Conservation (phyloP, 2,113 vertebrate species). For the Pterophyllum scalare region DNA sequence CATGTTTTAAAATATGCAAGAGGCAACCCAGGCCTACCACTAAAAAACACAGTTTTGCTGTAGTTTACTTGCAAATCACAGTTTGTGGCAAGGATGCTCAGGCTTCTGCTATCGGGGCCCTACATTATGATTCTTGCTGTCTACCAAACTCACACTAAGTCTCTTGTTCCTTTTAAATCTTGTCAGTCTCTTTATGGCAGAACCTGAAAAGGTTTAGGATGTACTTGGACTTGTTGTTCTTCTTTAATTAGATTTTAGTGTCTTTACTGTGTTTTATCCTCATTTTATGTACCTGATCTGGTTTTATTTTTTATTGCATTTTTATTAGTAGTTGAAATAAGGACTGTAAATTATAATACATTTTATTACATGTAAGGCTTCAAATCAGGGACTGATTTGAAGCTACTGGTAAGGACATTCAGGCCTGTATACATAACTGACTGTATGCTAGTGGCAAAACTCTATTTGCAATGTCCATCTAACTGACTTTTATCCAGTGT, state of each 20-base stretch:
- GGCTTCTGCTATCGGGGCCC: background rate
- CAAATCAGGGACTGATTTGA: background rate
- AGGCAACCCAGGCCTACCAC: no score
- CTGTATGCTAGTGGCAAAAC: background rate
- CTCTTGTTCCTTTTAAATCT: background rate
- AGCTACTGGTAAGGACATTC: background rate
- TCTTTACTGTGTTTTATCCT: background rate
- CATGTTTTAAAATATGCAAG: no score
- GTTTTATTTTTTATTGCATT: background rate
- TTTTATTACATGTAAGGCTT: background rate
- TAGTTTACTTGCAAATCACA: background rate
- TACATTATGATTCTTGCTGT: background rate
- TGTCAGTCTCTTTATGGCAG: background rate
- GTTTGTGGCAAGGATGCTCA: background rate
- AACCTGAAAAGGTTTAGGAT: background rate
- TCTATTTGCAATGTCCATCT: background rate
- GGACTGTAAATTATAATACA: background rate
- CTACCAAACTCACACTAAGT: background rate
- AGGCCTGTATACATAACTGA: background rate
- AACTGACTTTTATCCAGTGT: background rate
- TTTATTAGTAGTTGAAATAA: background rate
- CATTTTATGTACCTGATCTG: background rate
- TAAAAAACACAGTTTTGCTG: background rate
- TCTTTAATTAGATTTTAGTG: background rate
- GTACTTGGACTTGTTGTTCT: background rate